Evolutionary conservation across 2,797 vertebrate genomes (phyloP), one percentile per base, ranked within the genome.

Genomic region (Pachyuromys duprasi): DNA sequence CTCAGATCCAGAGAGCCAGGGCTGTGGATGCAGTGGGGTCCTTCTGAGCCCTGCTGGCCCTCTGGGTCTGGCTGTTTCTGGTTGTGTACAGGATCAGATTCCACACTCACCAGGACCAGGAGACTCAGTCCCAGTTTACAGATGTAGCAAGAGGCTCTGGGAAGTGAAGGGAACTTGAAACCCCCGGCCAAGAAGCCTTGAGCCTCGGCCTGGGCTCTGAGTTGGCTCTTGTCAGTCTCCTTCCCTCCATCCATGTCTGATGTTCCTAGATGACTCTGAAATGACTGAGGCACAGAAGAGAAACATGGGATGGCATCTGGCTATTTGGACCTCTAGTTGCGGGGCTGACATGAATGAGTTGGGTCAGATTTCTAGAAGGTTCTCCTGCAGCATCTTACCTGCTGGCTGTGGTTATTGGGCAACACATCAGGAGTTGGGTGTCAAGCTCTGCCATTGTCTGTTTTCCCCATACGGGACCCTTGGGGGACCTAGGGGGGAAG

Each of bases 221-320:
- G 36, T 39, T 36, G 60, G 18, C 5, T 17, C 28, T 39, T 20
- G 2, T 20, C 9, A 45, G 2, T n/a, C 33, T 20, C 14, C 4
- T 45, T 8, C 0, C 26, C 26, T 4, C 31, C 3, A 0, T 5
- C 65, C 53, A 5, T 17, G 0, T 20, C 55, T 0, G 14, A n/a
- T 28, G 53, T 24, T 26, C 45, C 33, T 33, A 1, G 42, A 2
- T 1, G 4, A 65, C 65, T 31, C 63, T 1, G 17, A 8, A 0
- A 2, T 1, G 28, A 20, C 33, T 31, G 2, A 8, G 70, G 36
- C 22, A 1, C 15, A 13, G 72, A 42, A 39, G 9, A 18, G 45
- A 42, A 28, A 15, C 49, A 42, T 8, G 26, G 0, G 62, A 6
- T 57, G 11, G 60, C 3, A 1, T 20, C 49, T 15, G 17, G 24